Conservation (phyloP, 2,797 vertebrate genomes). For the Dendrocincla fuliginosa region DNA sequence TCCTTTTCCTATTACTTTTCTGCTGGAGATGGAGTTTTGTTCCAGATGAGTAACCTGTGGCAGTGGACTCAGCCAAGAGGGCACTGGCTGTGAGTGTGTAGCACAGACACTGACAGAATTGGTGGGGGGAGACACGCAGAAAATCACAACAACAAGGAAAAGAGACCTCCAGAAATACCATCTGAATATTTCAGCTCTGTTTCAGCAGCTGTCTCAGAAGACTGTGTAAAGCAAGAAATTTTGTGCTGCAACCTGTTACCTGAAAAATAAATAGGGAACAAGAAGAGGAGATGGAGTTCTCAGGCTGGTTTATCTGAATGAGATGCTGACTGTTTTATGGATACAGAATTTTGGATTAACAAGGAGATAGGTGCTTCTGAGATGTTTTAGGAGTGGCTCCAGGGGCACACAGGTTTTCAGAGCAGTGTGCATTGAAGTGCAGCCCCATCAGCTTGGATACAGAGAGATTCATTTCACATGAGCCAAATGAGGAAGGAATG, state of each 20-base stretch:
- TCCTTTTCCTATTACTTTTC: background rate
- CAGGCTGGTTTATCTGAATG: background rate
- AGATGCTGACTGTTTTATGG: background rate
- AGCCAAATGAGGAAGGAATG: background rate
- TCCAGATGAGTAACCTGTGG: background rate
- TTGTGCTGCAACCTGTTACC: background rate
- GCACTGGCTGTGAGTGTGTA: background rate
- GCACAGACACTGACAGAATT: background rate
- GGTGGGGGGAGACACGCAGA: background rate
- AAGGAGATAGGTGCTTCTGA: background rate
- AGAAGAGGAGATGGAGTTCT: background rate
- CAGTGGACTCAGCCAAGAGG: background rate
- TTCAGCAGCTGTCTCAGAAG: conserved; percentile 6
- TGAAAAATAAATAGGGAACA: conserved; percentile 30
- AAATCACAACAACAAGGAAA: background rate
- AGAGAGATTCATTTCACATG: background rate
- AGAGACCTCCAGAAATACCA: background rate
- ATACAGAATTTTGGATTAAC: background rate
- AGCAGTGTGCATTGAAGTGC: background rate
- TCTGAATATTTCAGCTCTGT: background rate
- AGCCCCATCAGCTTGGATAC: background rate
- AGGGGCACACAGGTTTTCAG: background rate
- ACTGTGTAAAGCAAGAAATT: background rate
- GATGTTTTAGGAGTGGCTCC: background rate
- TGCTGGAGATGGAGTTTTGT: background rate